Base-by-base conservation (phyloP, 2,888 invertebrate genomes). In the Coremacera marginata region DNA sequence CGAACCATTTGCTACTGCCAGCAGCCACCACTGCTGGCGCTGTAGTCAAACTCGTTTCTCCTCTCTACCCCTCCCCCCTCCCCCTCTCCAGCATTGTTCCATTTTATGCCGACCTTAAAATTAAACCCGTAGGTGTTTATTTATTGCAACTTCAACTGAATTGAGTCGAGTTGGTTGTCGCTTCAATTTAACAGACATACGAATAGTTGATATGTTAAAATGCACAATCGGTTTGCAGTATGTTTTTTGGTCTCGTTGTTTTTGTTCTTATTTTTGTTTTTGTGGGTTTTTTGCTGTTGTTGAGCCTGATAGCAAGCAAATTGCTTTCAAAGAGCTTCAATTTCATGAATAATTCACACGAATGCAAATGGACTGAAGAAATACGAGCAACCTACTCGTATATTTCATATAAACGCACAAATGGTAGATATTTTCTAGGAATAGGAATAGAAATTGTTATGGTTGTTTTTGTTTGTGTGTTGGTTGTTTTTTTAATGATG, bases 61-160 rank as follows among this genome's bases (percentile, higher is more conserved):
- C 31, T 31, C 31, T 4, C 31, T 52, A n/a, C n/a, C 4, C 7
- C 52, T 5, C 9, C 8, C 19, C 7, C 52, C 55, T 19, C 8
- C 52, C 4, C n/a, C 52, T 55, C 44, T 55, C 16, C 16, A 52
- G 9, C 55, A 49, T 49, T 70, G 51, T 49, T 2, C 31, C 34
- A 60, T 49, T 11, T 67, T 67, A 22, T 9, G 14, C 67, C 67
- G 49, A 34, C 34, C 22, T 19, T 37, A 44, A 11, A 44, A 11
- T 44, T 65, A 3, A 14, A n/a, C 11, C 49, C n/a, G 72, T 73
- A 63, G 62, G 62, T 63, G 63, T 49, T 63, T 16, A 49, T 62
- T 73, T 51, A 63, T 73, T 49, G 44, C 62, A 63, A 25, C 49
- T 73, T 73, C 72, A 49, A 73, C 8, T 49, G 70, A 34, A 34